Evolutionary conservation across 1,140 invertebrate species (phyloP), one percentile per base, ranked within the genome.

Genomic region (Pantala flavescens): DNA sequence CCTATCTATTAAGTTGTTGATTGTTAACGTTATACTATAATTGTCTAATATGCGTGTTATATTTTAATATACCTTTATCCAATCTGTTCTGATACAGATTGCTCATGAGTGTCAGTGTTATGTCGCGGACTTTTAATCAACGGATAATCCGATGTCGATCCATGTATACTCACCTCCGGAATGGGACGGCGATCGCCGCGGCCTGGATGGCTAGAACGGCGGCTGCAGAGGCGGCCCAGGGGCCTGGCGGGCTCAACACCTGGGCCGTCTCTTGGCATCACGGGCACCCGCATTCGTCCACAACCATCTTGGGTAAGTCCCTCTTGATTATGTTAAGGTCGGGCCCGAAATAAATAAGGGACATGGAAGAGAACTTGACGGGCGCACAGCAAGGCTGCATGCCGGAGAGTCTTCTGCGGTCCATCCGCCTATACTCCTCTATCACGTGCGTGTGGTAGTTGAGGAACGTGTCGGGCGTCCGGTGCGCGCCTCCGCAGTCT

Each of bases 231-330:
- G 71, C 71, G 71, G 71, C 28, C 71, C 71, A 72, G 36, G 49
- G 49, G 49, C 71, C 71, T 3, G 71, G 36, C 71, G 71, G 23
- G 71, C 71, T 24, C 28, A 24, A 72, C 71, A 24, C 71, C 28
- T 24, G 71, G 71, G 23, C 49, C 49, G 71, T 71, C 23, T 14
- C 24, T 24, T n/a, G 42, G 23, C 24, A 42, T 73, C 43, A 96
- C 74, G 93, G 92, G 84, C 96, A 98, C 74, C 95, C 95, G 84
- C 96, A 98, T 85, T 97, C 93, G 82, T 97, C 94, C 42, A 97
- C 94, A 76, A 96, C 92, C 95, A 98, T 98, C 86, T 96, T 95
- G 77, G 95, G 95, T 80, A 98, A 85, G 84, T 97, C 93, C 78
- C 93, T 87, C 82, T 96, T 96, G 81, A 97, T 94, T 80, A 97